Percentiles rank a stretch among this genome's conserved stretches.
These are phyloP conservation scores for Vollenhovia emeryi DNA, from an alignment of 1,140 invertebrate genomes.

Conservation along the genomic window DNA sequence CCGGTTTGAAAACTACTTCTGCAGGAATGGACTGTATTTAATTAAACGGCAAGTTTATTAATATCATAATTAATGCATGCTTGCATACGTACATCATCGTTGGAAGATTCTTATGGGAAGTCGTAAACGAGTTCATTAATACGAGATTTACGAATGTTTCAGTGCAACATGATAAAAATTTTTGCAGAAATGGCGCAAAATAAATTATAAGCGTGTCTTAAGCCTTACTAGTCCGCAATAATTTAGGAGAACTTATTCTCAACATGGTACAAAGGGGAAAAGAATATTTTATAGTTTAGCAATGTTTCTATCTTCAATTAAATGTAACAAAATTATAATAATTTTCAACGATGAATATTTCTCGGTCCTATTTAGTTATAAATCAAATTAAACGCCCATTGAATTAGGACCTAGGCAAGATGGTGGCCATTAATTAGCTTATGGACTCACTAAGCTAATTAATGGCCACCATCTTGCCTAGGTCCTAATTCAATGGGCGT, in stretches of 20 bases:
- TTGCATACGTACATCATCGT: neutral
- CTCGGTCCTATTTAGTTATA: too few relatives aligned
- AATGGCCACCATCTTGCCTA: too few relatives aligned
- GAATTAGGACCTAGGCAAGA: too few relatives aligned
- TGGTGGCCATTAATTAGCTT: too few relatives aligned
- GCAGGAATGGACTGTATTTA: neutral
- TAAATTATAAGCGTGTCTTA: neutral
- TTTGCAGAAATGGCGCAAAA: neutral
- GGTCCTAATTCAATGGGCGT: too few relatives aligned
- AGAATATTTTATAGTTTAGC: constrained; percentile 10
- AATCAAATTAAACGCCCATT: too few relatives aligned
- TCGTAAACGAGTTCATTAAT: neutral
- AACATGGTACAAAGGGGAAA: neutral
- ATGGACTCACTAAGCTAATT: too few relatives aligned
- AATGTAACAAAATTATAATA: neutral
- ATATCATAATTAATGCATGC: neutral
- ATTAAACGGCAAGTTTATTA: constrained; percentile 7
- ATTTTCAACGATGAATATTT: too few relatives aligned
- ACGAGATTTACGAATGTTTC: neutral
- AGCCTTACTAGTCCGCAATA: neutral
- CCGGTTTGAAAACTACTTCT: constrained; percentile 9
- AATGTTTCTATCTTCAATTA: neutral
- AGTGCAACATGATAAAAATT: neutral
- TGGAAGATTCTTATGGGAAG: neutral
- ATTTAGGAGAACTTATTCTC: neutral